Conservation (phyloP, 2,888 invertebrate genomes). For the Eupithecia subfuscata region DNA sequence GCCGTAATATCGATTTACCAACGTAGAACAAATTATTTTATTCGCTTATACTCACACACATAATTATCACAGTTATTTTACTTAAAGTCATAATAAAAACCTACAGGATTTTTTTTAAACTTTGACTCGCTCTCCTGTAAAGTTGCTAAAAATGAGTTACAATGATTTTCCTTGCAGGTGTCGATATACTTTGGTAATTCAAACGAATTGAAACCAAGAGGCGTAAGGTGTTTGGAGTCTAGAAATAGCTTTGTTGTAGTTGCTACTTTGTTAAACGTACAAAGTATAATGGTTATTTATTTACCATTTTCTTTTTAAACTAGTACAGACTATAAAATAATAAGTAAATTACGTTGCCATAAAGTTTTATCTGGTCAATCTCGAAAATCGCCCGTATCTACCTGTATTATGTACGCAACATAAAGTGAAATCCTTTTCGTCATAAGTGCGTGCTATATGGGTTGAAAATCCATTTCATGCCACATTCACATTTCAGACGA, state of each 20-base stretch:
- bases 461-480: constrained; percentile 26
- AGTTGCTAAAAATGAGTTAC: too few species aligned
- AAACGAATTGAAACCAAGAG: too few species aligned
- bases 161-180: too few species aligned
- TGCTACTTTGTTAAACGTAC: not conserved
- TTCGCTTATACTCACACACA: too few species aligned
- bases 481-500: constrained; percentile 30
- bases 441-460: constrained; percentile 19
- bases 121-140: too few species aligned
- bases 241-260: not conserved
- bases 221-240: too few species aligned
- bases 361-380: not conserved
- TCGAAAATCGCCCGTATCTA: not conserved
- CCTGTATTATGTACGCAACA: constrained; percentile 5
- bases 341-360: not conserved
- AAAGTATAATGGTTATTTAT: not conserved
- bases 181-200: too few species aligned
- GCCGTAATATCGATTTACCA: not conserved
- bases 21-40: too few species aligned
- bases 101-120: too few species aligned
- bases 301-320: not conserved
- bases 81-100: too few species aligned
- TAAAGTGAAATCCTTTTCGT: not conserved
- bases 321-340: not conserved
- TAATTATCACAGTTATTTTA: too few species aligned